These are phyloP conservation scores for Bagarius yarrelli DNA, from an alignment of 2,113 vertebrate species.

Conservation along the genomic window DNA sequence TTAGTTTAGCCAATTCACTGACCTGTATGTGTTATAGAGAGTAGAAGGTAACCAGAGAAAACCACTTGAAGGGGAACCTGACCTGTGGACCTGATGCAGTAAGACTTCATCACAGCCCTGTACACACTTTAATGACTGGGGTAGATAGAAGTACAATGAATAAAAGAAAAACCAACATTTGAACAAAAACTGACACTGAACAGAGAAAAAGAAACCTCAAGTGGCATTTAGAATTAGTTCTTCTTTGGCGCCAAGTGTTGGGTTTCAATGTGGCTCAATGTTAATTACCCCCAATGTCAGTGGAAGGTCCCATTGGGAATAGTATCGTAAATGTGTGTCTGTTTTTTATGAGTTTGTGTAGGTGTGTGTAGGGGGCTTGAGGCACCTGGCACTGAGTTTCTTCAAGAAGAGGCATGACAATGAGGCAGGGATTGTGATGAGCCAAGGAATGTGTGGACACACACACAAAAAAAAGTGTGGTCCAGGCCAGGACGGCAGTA, in stretches of 20 bases:
- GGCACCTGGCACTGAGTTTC: conserved; percentile 61
- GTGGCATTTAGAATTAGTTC: not conserved
- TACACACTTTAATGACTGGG: too few relatives aligned
- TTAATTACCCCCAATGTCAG: not conserved
- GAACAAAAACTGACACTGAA: not conserved
- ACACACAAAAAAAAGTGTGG: conserved; percentile 48
- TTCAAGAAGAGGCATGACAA: conserved; percentile 72
- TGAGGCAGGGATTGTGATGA: conserved; percentile 61
- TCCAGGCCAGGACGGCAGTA: conserved; percentile 68
- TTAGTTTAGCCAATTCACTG: not conserved
- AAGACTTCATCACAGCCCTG: not conserved
- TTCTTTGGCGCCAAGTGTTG: not conserved
- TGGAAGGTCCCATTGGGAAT: not conserved
- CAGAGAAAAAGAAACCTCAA: not conserved
- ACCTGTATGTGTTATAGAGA: not conserved
- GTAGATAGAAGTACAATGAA: not conserved
- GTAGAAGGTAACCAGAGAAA: not conserved
- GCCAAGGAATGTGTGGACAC: conserved; percentile 66
- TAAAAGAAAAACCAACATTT: not conserved
- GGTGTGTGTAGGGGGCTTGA: conserved; percentile 31
- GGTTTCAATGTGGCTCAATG: not conserved
- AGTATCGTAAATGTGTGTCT: conserved; percentile 14
- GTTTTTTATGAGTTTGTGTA: conserved; percentile 29
- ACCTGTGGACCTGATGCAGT: not conserved
- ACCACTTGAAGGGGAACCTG: not conserved